Conservation (phyloP, 2,888 invertebrate species). For the Drosophila limbata region DNA sequence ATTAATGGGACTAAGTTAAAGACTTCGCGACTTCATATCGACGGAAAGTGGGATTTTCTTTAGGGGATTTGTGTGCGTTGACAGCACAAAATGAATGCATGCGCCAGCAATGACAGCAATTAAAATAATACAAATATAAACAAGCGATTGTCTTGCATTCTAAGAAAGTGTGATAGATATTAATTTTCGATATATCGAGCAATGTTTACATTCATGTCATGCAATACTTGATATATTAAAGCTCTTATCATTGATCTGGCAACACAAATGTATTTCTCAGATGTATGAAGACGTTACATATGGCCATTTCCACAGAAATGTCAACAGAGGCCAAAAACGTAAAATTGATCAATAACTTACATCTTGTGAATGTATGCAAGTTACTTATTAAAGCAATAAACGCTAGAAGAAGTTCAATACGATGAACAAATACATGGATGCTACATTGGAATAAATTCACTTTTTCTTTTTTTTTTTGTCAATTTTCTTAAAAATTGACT, state of each 20-base stretch:
- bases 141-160: conserved; percentile 19
- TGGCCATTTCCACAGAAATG: too few relatives aligned
- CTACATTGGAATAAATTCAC: too few relatives aligned
- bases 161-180: conserved; percentile 17
- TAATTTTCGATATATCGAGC: background rate
- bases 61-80: conserved; percentile 31
- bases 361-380: too few relatives aligned
- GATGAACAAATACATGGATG: too few relatives aligned
- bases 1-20: conserved; percentile 45
- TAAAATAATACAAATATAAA: conserved; percentile 24
- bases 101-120: conserved; percentile 26
- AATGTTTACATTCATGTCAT: background rate
- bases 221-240: background rate
- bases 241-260: background rate
- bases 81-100: conserved; percentile 55
- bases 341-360: too few relatives aligned
- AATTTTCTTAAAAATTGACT: too few relatives aligned
- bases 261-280: background rate
- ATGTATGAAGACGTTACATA: too few relatives aligned
- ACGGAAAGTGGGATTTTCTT: conserved; percentile 25
- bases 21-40: conserved; percentile 8
- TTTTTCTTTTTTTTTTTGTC: too few relatives aligned
- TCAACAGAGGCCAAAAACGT: too few relatives aligned
- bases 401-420: too few relatives aligned
- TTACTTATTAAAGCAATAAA: too few relatives aligned